These are phyloP conservation scores for Phoxinus phoxinus DNA, from an alignment of 2,113 vertebrate species.

Conservation along the genomic window DNA sequence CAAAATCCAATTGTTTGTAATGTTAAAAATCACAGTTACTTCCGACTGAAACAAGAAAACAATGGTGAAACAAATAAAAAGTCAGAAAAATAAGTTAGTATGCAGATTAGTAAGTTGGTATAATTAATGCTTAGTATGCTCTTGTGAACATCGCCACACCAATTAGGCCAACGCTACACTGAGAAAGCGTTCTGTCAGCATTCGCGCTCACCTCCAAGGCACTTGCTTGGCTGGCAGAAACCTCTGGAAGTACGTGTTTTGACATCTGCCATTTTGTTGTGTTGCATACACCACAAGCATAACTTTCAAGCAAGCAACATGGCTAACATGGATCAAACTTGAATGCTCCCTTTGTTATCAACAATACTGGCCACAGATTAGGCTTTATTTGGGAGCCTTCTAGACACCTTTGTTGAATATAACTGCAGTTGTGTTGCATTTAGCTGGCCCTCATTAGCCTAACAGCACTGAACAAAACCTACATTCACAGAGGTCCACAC, in stretches of 20 bases:
- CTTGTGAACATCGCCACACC: too few species aligned
- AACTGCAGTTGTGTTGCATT: slow-evolving; percentile 71
- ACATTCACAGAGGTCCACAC: slow-evolving; percentile 62
- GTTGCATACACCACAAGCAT: not conserved
- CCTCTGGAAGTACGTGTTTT: not conserved
- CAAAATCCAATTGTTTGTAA: too few species aligned
- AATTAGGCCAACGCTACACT: too few species aligned
- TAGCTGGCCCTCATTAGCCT: slow-evolving; percentile 81
- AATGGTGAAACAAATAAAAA: too few species aligned
- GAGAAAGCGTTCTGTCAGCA: too few species aligned
- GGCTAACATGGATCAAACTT: not conserved
- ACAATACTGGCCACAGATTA: not conserved
- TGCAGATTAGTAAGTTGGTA: too few species aligned
- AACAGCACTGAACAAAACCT: slow-evolving; percentile 63
- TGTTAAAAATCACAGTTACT: too few species aligned
- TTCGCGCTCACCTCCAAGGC: not conserved
- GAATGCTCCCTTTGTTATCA: not conserved
- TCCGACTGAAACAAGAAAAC: too few species aligned
- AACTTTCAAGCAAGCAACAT: not conserved
- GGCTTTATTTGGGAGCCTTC: not conserved
- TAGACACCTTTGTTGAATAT: not conserved
- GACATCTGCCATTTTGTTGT: not conserved
- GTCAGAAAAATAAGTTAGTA: too few species aligned
- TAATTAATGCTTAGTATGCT: too few species aligned
- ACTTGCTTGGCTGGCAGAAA: not conserved